These are phyloP conservation scores for Philaenus spumarius DNA, from an alignment of 1,140 invertebrate genomes.

Conservation along the genomic window DNA sequence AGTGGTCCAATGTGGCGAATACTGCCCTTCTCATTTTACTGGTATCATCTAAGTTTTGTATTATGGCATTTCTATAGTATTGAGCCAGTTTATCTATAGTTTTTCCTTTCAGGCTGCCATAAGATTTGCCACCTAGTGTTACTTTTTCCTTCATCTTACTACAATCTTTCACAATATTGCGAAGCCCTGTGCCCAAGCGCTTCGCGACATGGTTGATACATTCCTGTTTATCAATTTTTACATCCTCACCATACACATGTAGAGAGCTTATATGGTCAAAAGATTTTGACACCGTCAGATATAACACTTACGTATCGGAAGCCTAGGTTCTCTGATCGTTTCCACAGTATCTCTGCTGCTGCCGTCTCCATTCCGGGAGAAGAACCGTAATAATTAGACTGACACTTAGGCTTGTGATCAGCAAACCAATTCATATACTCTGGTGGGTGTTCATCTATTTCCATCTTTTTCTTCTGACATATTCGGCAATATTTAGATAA, in stretches of 20 bases:
- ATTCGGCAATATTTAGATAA: slow-evolving; percentile 3
- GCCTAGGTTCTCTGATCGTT: slow-evolving; percentile 21
- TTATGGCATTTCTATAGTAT: slow-evolving; percentile 10
- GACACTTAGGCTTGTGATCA: slow-evolving; percentile 17
- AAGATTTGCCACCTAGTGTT: slow-evolving; percentile 15
- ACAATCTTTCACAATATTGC: slow-evolving; percentile 18
- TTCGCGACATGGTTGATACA: slow-evolving; percentile 31
- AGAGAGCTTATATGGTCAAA: slow-evolving; percentile 22
- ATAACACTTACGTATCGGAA: slow-evolving; percentile 29
- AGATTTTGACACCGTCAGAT: too few species aligned
- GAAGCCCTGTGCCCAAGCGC: slow-evolving; percentile 25
- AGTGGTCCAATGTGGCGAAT: slow-evolving; percentile 19
- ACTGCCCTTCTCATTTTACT: slow-evolving; percentile 17
- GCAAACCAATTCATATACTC: slow-evolving; percentile 22
- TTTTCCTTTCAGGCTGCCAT: too few species aligned
- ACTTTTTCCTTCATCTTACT: slow-evolving; percentile 10
- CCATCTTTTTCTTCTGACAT: background rate
- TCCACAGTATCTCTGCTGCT: slow-evolving; percentile 29
- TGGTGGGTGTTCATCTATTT: background rate
- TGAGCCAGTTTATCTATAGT: slow-evolving; percentile 10
- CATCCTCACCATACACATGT: slow-evolving; percentile 31
- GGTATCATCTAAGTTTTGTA: slow-evolving; percentile 1
- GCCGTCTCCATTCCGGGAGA: slow-evolving; percentile 27
- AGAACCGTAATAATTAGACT: slow-evolving; percentile 23
- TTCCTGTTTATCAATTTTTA: too few species aligned